Conservation (phyloP, 2,888 invertebrate genomes). For the Tetragonula carbonaria region DNA sequence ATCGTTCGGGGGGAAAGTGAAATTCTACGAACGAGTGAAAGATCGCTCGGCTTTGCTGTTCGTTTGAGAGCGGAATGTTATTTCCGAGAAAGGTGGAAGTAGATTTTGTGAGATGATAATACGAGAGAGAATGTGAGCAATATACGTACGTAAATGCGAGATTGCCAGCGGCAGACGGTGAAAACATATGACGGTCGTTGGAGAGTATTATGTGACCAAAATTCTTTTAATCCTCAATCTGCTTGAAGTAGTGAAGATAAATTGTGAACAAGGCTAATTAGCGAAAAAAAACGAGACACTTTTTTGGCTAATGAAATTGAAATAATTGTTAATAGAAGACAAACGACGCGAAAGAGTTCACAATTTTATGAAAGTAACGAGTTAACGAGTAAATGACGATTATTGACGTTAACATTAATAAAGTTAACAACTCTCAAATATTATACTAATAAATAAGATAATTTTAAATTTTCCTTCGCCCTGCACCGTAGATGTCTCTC, state of each 20-base stretch:
- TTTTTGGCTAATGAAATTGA: background rate
- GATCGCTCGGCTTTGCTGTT: background rate
- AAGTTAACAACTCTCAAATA: too few species aligned
- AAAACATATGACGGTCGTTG: slow-evolving; percentile 15
- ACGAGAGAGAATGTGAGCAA: background rate
- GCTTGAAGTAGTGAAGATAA: background rate
- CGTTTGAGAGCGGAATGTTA: background rate
- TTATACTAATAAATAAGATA: too few species aligned
- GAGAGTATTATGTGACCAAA: slow-evolving; percentile 24
- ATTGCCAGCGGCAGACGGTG: slow-evolving; percentile 10
- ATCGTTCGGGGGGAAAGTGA: slow-evolving; percentile 1
- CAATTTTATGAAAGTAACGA: too few species aligned
- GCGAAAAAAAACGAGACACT: background rate
- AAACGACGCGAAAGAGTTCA: too few species aligned
- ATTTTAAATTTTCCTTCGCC: too few species aligned
- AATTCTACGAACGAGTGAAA: background rate
- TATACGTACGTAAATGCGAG: slow-evolving; percentile 3
- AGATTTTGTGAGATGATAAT: background rate
- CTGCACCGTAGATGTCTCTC: too few species aligned
- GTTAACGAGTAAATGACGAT: too few species aligned
- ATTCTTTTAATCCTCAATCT: slow-evolving; percentile 4
- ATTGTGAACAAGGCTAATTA: background rate
- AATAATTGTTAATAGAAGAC: background rate
- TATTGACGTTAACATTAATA: too few species aligned
- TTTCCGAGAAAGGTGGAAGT: background rate